Percentiles rank a stretch among this genome's conserved stretches.
These are phyloP conservation scores for Ligdia adustata DNA, from an alignment of 2,888 invertebrate species.

Conservation along the genomic window DNA sequence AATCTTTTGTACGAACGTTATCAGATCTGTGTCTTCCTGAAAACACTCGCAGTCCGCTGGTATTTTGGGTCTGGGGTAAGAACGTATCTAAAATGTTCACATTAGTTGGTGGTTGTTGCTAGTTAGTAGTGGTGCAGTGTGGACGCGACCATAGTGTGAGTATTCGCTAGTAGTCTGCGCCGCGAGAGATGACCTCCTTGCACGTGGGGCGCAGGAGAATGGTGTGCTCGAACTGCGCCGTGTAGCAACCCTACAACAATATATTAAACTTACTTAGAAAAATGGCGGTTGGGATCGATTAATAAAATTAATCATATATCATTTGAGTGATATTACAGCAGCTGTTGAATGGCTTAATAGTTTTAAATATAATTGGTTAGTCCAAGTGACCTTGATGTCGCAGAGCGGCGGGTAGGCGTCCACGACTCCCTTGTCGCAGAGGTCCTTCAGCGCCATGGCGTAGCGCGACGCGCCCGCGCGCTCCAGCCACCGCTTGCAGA, in stretches of 20 bases:
- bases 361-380: too few relatives aligned
- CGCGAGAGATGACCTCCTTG: conserved; percentile 98
- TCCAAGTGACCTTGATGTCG: conserved; percentile 89
- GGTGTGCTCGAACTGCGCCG: conserved; percentile 99
- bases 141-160: background rate
- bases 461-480: conserved; percentile 98
- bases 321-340: too few relatives aligned
- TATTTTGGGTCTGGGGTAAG: too few relatives aligned
- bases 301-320: background rate
- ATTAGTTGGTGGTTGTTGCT: too few relatives aligned
- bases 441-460: conserved; percentile 98
- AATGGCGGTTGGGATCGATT: background rate
- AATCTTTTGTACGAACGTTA: too few relatives aligned
- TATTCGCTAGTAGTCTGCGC: conserved; percentile 92
- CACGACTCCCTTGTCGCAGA: conserved; percentile 99
- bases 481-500: conserved; percentile 99
- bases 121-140: background rate
- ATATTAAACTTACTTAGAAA: background rate
- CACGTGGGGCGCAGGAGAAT: conserved; percentile 98
- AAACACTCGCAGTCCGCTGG: too few relatives aligned
- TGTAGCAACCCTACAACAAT: conserved; percentile 92
- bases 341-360: too few relatives aligned
- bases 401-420: conserved; percentile 99
- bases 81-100: too few relatives aligned
- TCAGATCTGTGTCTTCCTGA: too few relatives aligned